Base-by-base conservation (phyloP, 2,888 invertebrate genomes). In the Oligia latruncula region DNA sequence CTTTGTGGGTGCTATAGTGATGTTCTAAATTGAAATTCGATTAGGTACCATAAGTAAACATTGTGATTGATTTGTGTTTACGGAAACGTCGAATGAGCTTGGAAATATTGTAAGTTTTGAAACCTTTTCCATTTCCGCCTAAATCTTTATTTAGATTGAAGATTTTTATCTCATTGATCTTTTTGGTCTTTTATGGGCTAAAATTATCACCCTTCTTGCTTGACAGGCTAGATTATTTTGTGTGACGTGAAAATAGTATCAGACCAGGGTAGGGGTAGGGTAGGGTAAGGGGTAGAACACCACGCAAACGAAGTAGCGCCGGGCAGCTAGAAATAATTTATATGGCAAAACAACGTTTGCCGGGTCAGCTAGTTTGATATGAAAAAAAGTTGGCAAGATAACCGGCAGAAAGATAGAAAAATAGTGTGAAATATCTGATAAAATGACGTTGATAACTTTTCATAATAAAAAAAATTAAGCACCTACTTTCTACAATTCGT, bases 1-100 rank as follows among this genome's bases (percentile, higher is more conserved):
- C 0, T 74, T 40, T 81, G 23, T 76, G 52, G 43, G 23, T 70
- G 60, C 15, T 23, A 40, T 3, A 75, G 64, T 75, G 55, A 23
- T 35, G 43, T 77, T 81, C 46, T 73, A 60, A 86, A 71, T 84
- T 78, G 0, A 66, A 84, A 67, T 67, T 84, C 13, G n/a, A 58
- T 35, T 62, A 43, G 40, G 40, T 43, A 15, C 43, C 23, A 3
- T 43, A 66, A 1, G 9, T 52, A 1, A 52, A 55, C 17, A 55
- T 75, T 64, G 68, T 76, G 13, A 40, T 74, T 20, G 5, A n/a
- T 78, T 20, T 70, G 46, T 46, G 40, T 77, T 52, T 83, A 40
- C 29, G 77, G 29, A 68, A n/a, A 58, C 68, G 29, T 20, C 1
- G 1, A 40, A 55, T 29, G 17, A 49, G 11, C 15, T 74, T 62